A percentile compares a stretch with the other conserved stretches of the same genome.
Evolutionary conservation across 2,797 vertebrate species (phyloP).

Genomic region (Danio choprae): DNA sequence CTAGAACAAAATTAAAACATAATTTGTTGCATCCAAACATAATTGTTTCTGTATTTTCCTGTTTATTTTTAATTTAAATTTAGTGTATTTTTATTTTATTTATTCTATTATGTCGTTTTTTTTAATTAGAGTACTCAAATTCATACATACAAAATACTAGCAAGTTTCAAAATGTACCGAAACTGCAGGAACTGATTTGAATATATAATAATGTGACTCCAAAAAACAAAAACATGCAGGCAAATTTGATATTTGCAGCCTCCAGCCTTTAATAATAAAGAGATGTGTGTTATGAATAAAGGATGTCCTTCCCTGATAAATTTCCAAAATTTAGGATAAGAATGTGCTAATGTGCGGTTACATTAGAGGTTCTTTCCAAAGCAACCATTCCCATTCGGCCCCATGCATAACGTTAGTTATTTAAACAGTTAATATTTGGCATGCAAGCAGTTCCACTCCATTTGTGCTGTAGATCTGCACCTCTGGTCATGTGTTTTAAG

Average conservation of each 20-base stretch:
- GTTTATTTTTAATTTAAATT: too few species aligned
- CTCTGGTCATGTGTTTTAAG: background rate
- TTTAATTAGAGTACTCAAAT: too few species aligned
- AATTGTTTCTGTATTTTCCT: too few species aligned
- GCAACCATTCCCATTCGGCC: background rate
- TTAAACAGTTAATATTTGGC: background rate
- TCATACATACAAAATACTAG: too few species aligned
- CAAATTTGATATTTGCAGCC: background rate
- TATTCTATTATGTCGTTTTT: too few species aligned
- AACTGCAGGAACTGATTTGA: background rate
- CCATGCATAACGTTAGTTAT: background rate
- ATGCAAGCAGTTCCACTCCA: background rate
- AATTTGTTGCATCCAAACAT: too few species aligned
- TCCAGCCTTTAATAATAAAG: background rate
- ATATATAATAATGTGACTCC: background rate
- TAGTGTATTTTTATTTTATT: too few species aligned
- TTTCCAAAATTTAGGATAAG: background rate
- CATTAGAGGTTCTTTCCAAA: background rate
- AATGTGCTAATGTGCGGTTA: background rate
- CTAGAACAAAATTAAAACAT: too few species aligned
- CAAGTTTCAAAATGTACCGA: too few species aligned
- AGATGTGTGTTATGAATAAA: too few species aligned
- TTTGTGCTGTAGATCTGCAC: background rate
- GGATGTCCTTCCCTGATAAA: background rate
- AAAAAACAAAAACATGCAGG: background rate